Base-by-base conservation (phyloP, 2,888 invertebrate genomes). In the Heliconius erato region DNA sequence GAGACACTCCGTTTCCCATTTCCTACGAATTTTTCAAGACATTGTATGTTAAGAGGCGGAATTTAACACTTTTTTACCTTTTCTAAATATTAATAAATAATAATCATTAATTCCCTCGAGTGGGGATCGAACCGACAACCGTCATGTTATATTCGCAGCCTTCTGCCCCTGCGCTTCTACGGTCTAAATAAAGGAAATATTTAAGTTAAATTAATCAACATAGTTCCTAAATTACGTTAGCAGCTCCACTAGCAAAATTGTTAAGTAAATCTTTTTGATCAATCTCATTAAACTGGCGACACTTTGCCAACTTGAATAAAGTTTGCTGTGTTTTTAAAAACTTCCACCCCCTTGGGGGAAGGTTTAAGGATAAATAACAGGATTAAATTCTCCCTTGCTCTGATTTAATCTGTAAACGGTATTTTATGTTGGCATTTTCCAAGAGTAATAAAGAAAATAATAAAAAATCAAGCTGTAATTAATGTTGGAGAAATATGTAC, bases 271-370 rank as follows among this genome's bases (percentile, higher is more conserved):
- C 90, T 91, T 88, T 91, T 88, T 88, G 89, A 91, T 90, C 91
- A 91, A 91, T 91, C 91, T 92, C 90, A 92, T 92, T 91, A 92
- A 87, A 87, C 88, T 88, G 89, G 90, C 88, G 90, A 90, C 90
- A 90, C 89, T 91, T 88, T 78, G 85, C 86, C 80, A 90, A 90
- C 69, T 86, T 85, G 88, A 86, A 79, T 80, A 78, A 84, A 85
- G 82, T 84, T 85, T 87, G 87, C 89, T 86, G 87, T 89, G 86
- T 88, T 86, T 88, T 87, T 87, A 85, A 86, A 88, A 86, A 84
- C 83, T 83, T 87, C 19, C 84, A 85, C 88, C 87, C 67, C 74
- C 82, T 67, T 80, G 85, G 83, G 82, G 83, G 85, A 83, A 85
- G 87, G 85, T 87, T 86, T 84, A 80, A 82, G 82, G 85, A 85